A percentile compares a stretch with the other conserved stretches of the same genome.
phyloP scores from a whole-genome alignment of 2,888 invertebrate species.

The Xiphydria camelus region DNA sequence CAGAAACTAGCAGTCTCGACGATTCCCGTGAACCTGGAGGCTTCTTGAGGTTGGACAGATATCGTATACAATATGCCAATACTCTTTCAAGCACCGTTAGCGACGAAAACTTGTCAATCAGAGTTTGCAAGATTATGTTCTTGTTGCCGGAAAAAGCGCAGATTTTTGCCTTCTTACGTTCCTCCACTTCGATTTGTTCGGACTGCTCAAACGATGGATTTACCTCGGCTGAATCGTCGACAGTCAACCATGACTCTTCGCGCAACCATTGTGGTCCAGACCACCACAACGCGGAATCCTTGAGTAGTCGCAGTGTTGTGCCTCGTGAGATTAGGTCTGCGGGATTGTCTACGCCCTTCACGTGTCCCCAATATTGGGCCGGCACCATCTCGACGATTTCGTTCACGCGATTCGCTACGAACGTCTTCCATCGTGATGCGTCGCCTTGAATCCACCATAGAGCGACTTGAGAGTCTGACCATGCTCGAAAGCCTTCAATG shows the following conservation, averaged over 20 bases:
- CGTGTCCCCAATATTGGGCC: constrained; percentile 22
- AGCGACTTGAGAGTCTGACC: constrained; percentile 27
- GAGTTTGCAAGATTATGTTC: background rate
- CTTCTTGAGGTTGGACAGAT: constrained; percentile 6
- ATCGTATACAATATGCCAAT: constrained; percentile 14
- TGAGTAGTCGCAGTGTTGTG: constrained; percentile 15
- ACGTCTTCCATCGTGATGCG: constrained; percentile 21
- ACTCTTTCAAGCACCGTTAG: constrained; percentile 7
- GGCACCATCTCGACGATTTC: constrained; percentile 21
- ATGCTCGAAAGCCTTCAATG: constrained; percentile 10
- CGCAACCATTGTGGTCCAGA: constrained; percentile 24
- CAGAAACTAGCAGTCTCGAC: background rate
- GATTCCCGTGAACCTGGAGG: background rate
- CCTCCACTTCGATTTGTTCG: background rate
- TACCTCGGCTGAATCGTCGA: background rate
- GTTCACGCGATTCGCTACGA: constrained; percentile 24
- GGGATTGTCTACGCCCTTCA: constrained; percentile 27
- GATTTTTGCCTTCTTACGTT: background rate
- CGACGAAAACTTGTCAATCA: constrained; percentile 6
- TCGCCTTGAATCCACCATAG: constrained; percentile 26
- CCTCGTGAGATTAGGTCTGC: constrained; percentile 29
- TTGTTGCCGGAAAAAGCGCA: background rate
- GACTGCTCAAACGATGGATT: background rate
- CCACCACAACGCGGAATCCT: constrained; percentile 26
- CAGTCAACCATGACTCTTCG: background rate